Base-by-base conservation (phyloP, 1,140 invertebrate genomes). In the Leptoteleia sp. region DNA sequence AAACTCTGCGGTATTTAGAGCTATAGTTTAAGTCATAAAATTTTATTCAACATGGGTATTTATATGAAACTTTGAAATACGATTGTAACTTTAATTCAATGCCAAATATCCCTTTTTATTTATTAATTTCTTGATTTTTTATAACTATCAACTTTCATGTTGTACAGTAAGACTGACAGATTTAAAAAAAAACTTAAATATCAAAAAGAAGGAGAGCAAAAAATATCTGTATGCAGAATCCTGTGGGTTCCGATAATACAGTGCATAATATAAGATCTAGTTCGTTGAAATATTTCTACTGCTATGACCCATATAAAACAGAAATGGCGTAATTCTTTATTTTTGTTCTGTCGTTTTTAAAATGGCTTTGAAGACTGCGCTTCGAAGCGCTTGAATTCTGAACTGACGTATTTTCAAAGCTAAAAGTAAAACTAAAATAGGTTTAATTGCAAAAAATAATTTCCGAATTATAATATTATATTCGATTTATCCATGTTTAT, bases 261-360 rank as follows among this genome's bases (percentile, higher is more conserved):
- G 65, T n/a, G n/a, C n/a, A n/a, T n/a, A 73, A 73, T 73, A 73
- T 73, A 73, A 65, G 59, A 65, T 73, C 38, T 45, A 13, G 25
- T 25, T 15, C n/a, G 15, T 35, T 17, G 19, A 55, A 73, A 73
- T 73, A 73, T 73, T 73, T 65, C 40, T 50, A 45, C 33, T 64
- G 31, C 57, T 57, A 43, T 64, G 59, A 57, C 59, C 50, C 59
- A 64, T 45, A 73, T 73, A 73, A 64, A 55, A 57, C 25, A 45
- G 42, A n/a, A 73, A 62, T 54, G 11, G 35, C 29, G 50, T 73
- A 64, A 73, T 73, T 64, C 35, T 64, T 61, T 64, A 64, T 73
- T 73, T 57, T 64, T 57, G 42, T 55, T 33, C 57, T 40, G 48
- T 48, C 29, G 48, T 54, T 47, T 72, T 54, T 29, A 55, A 62